A percentile compares a stretch with the other conserved stretches of the same genome.
These are phyloP conservation scores for Orcinus orca DNA, from an alignment of 2,113 vertebrate genomes.

Conservation along the genomic window DNA sequence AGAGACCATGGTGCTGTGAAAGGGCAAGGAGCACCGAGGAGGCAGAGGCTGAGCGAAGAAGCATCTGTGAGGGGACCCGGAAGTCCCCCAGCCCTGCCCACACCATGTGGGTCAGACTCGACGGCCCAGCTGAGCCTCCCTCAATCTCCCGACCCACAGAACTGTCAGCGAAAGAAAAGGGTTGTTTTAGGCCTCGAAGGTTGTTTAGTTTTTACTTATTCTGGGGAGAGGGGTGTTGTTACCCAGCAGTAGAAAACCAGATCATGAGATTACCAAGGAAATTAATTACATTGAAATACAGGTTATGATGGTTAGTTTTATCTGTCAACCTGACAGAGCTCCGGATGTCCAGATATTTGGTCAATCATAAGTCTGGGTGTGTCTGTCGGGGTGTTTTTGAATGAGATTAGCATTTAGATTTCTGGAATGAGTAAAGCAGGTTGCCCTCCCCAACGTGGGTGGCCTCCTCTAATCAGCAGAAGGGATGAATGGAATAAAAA, in stretches of 20 bases:
- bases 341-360: neutral
- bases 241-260: neutral
- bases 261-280: neutral
- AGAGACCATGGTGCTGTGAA: fast-evolving
- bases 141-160: neutral
- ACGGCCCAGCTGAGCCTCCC: too few relatives aligned
- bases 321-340: neutral
- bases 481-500: neutral
- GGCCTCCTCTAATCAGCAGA: neutral
- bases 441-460: neutral
- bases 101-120: fast-evolving
- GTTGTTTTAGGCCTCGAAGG: neutral
- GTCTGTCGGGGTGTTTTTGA: neutral
- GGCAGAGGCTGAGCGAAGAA: neutral
- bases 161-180: neutral
- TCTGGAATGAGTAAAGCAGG: neutral
- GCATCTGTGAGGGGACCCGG: fast-evolving
- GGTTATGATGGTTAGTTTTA: neutral
- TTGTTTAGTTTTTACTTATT: neutral
- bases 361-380: neutral
- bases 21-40: neutral
- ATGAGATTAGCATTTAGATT: neutral
- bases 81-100: neutral
- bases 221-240: neutral
- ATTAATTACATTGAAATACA: neutral